Conservation (phyloP, 2,113 vertebrate genomes). For the Vimba vimba region DNA sequence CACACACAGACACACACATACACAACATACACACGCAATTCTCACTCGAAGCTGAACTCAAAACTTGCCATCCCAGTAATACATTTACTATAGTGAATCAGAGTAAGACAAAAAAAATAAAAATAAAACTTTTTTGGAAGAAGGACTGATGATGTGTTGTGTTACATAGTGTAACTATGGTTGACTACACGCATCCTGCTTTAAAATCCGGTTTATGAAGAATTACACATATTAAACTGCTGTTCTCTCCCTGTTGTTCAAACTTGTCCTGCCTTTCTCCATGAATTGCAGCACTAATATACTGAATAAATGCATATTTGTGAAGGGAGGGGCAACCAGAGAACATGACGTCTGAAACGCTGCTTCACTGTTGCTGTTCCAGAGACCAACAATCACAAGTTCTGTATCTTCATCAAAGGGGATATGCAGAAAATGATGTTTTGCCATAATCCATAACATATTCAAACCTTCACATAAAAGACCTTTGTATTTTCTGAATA, state of each 20-base stretch:
- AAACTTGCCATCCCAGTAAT: too few relatives aligned
- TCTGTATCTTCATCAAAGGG: slow-evolving; percentile 20
- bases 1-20: too few relatives aligned
- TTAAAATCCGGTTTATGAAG: not conserved
- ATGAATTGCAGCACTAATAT: not conserved
- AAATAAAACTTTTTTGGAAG: too few relatives aligned
- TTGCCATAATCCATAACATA: slow-evolving; percentile 48
- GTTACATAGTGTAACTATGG: too few relatives aligned
- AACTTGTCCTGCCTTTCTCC: not conserved
- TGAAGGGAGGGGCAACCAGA: slow-evolving; percentile 39
- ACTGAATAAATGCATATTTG: not conserved
- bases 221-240: not conserved
- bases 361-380: slow-evolving; percentile 45
- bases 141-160: too few relatives aligned
- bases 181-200: not conserved
- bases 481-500: slow-evolving; percentile 54
- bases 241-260: not conserved
- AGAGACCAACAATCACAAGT: slow-evolving; percentile 48
- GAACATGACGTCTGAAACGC: slow-evolving; percentile 40
- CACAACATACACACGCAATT: too few relatives aligned
- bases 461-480: not conserved
- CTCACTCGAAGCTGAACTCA: too few relatives aligned
- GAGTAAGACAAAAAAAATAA: too few relatives aligned
- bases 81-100: too few relatives aligned
- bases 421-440: slow-evolving; percentile 49